Evolutionary conservation across 2,888 invertebrate genomes (phyloP), one percentile per base, ranked within the genome.

Genomic region (Petrophora chlorosata): DNA sequence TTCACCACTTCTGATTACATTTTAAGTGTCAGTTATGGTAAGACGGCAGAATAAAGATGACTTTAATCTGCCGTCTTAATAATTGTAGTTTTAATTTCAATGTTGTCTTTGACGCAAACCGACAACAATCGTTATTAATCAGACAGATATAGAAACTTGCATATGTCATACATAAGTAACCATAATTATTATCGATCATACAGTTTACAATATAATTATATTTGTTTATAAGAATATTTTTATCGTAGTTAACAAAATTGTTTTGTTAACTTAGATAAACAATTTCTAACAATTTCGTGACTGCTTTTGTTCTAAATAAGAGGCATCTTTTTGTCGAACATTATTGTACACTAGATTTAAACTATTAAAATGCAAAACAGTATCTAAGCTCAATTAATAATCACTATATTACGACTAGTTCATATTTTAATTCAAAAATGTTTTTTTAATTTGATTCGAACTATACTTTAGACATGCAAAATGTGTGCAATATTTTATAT

Each of bases 361-460:
- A 41, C 44, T 52, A 52, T 50, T 54, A 48, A 54, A 59, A 54
- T 57, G 59, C 57, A 50, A 51, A 56, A 51, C 39, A 48, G 45
- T 52, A 35, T 35, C 49, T 50, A 55, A 53, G 54, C 50, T 59
- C 53, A 50, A n/a, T n/a, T n/a, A 51, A 40, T 47, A 30, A 15
- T 46, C 49, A 35, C 46, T 47, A 32, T 32, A 36, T 40, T 43
- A 48, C 44, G 59, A 56, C 59, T 59, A 59, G 59, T 46, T 47
- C 25, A 19, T 42, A 36, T 42, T 26, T 39, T 30, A 29, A n/a
- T 36, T 32, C 17, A 23, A 23, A 41, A 34, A 35, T 30, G 23
- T 9, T 16, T 22, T 29, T 34, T 34, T 14, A n/a, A 19, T 19
- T 12, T 9, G 16, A 17, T 17, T 17, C 10, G 29, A 29, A 29